Percentiles rank a stretch among this genome's conserved stretches.
Evolutionary conservation across 2,888 invertebrate genomes (phyloP).

Genomic region (Scotopteryx bipunctaria): DNA sequence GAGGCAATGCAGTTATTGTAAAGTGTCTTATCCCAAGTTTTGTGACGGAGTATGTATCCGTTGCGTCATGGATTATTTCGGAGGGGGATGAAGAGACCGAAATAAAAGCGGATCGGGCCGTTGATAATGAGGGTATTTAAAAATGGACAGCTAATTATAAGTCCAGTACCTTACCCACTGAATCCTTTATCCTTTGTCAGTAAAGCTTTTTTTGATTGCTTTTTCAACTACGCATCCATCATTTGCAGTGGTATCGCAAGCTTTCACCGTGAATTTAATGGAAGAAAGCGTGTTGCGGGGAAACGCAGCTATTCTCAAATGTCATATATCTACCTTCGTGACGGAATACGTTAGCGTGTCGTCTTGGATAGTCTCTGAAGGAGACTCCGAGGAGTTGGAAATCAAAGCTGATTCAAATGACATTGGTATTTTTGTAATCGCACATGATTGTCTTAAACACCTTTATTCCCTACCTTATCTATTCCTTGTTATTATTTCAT

Average conservation of each 20-base stretch:
- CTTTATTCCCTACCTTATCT: slow-evolving; percentile 38
- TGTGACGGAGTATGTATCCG: slow-evolving; percentile 92
- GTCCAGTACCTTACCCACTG: slow-evolving; percentile 35
- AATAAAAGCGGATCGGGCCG: slow-evolving; percentile 61
- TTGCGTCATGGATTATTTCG: slow-evolving; percentile 90
- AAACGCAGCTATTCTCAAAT: slow-evolving; percentile 95
- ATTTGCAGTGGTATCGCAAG: slow-evolving; percentile 93
- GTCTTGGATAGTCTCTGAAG: slow-evolving; percentile 93
- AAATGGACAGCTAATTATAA: slow-evolving; percentile 23
- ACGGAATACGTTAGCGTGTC: slow-evolving; percentile 94
- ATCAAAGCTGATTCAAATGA: slow-evolving; percentile 70
- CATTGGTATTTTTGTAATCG: slow-evolving; percentile 59
- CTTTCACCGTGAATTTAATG: slow-evolving; percentile 94
- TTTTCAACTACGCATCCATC: slow-evolving; percentile 22
- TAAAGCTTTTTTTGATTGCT: slow-evolving; percentile 5
- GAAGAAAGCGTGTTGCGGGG: slow-evolving; percentile 95
- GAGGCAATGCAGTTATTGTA: slow-evolving; percentile 91
- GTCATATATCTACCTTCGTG: slow-evolving; percentile 96
- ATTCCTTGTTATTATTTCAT: not conserved
- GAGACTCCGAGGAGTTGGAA: slow-evolving; percentile 73
- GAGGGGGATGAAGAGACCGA: slow-evolving; percentile 75
- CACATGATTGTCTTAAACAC: slow-evolving; percentile 22
- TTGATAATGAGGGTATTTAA: slow-evolving; percentile 61
- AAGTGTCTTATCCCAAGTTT: slow-evolving; percentile 94
- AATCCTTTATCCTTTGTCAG: slow-evolving; percentile 14